Percentiles rank a stretch among this genome's conserved stretches.
phyloP scores from a whole-genome alignment of 2,888 invertebrate species.

The Choristoneura rosaceana region DNA sequence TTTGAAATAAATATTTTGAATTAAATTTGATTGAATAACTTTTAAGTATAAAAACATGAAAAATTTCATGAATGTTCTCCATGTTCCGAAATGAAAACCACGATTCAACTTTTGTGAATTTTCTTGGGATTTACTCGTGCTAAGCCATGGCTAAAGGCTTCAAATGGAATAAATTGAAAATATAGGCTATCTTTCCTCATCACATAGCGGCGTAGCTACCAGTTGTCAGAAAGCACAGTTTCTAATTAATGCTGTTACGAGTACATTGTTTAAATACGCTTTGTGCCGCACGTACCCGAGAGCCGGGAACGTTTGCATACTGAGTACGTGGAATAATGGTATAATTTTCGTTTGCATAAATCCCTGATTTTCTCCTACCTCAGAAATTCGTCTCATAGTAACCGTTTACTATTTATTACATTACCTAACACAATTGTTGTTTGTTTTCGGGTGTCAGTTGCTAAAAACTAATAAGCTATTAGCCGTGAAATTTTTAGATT shows the following conservation, averaged over 20 bases:
- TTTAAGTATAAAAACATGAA: no score
- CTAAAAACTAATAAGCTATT: background rate
- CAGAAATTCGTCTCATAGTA: background rate
- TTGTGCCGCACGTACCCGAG: conserved; percentile 11
- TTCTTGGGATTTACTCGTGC: no score
- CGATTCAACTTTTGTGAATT: no score
- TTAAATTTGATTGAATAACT: no score
- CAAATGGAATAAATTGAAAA: background rate
- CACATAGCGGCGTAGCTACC: background rate
- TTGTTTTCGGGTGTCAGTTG: background rate
- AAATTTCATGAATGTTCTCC: no score
- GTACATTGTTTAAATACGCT: conserved; percentile 21
- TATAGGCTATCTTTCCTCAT: background rate
- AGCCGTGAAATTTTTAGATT: no score
- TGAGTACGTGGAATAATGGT: conserved; percentile 8
- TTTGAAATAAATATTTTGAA: no score
- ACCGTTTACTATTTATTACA: background rate
- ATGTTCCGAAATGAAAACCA: no score
- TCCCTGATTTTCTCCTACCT: background rate
- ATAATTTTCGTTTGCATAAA: conserved; percentile 12
- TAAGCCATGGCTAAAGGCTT: no score
- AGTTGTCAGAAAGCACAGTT: conserved; percentile 1
- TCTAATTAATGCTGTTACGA: conserved; percentile 24
- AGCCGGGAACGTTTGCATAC: conserved; percentile 12
- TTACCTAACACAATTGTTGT: background rate